Conservation (phyloP, 2,113 vertebrate genomes). For the Sakesphorus luctuosus region DNA sequence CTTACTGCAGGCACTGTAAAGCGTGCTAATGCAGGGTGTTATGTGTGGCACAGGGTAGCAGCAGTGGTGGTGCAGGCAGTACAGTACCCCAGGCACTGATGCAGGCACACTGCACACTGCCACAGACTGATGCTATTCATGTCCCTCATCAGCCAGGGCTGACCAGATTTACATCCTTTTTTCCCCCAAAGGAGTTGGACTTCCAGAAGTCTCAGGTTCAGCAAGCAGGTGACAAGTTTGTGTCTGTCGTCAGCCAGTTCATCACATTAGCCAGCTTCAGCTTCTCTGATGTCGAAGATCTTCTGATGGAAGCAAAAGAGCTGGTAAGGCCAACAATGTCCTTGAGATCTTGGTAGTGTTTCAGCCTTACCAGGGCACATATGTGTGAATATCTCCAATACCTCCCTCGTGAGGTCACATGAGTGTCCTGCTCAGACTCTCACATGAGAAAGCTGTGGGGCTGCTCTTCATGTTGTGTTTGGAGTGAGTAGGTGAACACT, state of each 20-base stretch:
- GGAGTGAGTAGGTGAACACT: background rate
- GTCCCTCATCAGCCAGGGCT: background rate
- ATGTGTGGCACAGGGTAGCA: background rate
- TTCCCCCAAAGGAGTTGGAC: constrained; percentile 84
- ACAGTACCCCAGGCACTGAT: background rate
- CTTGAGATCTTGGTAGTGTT: background rate
- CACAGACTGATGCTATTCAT: background rate
- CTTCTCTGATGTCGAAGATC: constrained; percentile 97
- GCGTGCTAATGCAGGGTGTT: background rate
- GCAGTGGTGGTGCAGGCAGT: background rate
- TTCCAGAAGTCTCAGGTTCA: constrained; percentile 89
- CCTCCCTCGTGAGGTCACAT: background rate
- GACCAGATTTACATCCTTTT: background rate
- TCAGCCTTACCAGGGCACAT: background rate
- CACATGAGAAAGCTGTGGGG: background rate
- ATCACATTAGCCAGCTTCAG: constrained; percentile 97
- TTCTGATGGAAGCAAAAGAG: constrained; percentile 91
- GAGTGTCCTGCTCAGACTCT: background rate
- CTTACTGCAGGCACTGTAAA: background rate
- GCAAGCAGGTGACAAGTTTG: constrained; percentile 92
- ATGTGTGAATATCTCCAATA: background rate
- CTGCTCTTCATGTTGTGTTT: background rate
- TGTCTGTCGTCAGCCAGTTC: constrained; percentile 98
- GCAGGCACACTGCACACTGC: background rate
- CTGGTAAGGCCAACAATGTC: constrained; percentile 79